phyloP scores from a whole-genome alignment of 2,888 invertebrate species.

The Lasioglossum vierecki region DNA sequence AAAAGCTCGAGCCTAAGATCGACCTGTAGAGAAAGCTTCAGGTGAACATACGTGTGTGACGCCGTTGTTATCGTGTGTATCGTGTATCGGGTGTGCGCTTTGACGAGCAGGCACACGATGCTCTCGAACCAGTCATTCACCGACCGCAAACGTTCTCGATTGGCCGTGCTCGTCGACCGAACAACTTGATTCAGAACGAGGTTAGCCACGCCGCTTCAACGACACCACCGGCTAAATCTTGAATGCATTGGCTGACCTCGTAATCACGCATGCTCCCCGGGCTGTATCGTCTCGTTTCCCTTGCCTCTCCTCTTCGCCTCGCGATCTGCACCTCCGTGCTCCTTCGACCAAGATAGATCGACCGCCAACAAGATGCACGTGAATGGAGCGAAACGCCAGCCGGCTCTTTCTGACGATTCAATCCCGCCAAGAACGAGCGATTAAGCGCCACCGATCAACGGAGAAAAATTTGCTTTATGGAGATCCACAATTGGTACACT shows the following conservation, averaged over 20 bases:
- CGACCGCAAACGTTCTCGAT: constrained; percentile 69
- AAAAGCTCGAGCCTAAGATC: not conserved
- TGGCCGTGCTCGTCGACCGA: constrained; percentile 70
- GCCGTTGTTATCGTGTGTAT: not conserved
- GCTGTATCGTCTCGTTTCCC: not conserved
- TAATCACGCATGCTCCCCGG: constrained; percentile 56
- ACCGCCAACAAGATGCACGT: constrained; percentile 4
- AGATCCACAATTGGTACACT: not conserved
- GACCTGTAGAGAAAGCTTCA: not conserved
- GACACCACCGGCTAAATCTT: constrained; percentile 51
- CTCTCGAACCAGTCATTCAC: constrained; percentile 66
- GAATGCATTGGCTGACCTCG: constrained; percentile 53
- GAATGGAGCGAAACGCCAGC: constrained; percentile 37
- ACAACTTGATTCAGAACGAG: constrained; percentile 71
- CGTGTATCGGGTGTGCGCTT: constrained; percentile 63
- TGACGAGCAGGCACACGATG: constrained; percentile 63
- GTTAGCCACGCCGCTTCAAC: constrained; percentile 60
- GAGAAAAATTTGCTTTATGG: not conserved
- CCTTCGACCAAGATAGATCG: not conserved
- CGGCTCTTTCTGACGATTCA: not conserved
- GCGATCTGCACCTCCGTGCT: not conserved
- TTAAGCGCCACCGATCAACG: not conserved
- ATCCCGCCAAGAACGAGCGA: not conserved
- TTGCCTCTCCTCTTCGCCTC: not conserved
- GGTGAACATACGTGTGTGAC: constrained; percentile 33